Evolutionary conservation across 1,140 invertebrate species (phyloP).

Genomic region (Tigriopus japonicus): DNA sequence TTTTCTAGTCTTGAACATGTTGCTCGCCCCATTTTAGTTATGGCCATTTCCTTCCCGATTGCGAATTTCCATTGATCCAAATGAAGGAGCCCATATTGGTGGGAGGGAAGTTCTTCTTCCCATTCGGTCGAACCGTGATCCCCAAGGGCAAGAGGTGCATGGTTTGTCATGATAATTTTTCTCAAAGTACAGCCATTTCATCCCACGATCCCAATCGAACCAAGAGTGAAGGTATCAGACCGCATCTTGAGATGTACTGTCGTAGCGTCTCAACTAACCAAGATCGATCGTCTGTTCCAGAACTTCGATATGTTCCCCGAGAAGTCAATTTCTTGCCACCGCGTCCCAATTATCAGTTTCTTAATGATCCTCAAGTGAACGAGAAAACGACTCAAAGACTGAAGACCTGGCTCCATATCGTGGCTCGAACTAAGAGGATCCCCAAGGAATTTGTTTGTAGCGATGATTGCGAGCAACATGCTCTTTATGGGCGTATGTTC

Average conservation of each 20-base stretch:
- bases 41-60: not conserved
- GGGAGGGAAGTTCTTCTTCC: not conserved
- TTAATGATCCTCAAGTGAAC: not conserved
- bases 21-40: not conserved
- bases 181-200: not conserved
- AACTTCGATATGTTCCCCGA: not conserved
- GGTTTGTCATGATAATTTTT: not conserved
- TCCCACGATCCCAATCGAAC: not conserved
- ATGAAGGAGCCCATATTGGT: not conserved
- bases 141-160: not conserved
- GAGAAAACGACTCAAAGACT: not conserved
- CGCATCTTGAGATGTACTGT: too few species aligned
- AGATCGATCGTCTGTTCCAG: too few species aligned
- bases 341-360: not conserved
- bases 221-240: not conserved
- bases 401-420: not conserved
- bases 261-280: too few species aligned
- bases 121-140: not conserved
- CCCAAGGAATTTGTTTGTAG: constrained; percentile 7
- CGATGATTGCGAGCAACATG: constrained; percentile 5
- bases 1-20: not conserved
- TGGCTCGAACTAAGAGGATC: constrained; percentile 1
- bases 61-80: not conserved
- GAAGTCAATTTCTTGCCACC: not conserved
- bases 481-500: constrained; percentile 5